Percentiles rank a stretch among this genome's conserved stretches.
phyloP scores from a whole-genome alignment of 1,140 invertebrate species.

The Euschistus heros region DNA sequence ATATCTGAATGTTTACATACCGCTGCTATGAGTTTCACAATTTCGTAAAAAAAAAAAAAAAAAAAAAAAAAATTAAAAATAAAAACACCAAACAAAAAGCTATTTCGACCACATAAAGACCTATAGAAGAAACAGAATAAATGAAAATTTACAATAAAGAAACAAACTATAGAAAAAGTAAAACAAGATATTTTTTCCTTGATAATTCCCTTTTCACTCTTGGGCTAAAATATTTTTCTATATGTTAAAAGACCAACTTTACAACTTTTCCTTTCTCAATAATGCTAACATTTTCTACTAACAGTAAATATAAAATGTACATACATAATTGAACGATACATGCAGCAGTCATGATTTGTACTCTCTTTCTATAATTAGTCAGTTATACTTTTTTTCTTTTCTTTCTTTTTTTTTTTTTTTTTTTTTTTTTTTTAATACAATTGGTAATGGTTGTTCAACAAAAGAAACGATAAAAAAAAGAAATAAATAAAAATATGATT shows the following conservation, averaged over 20 bases:
- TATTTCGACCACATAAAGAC: neutral
- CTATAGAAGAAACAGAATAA: neutral
- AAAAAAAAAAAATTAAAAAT: neutral
- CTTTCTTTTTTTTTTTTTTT: conserved; percentile 2
- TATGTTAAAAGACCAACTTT: conserved; percentile 9
- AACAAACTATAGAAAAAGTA: neutral
- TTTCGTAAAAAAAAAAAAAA: neutral
- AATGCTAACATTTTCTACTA: conserved; percentile 16
- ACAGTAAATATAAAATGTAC: conserved; percentile 24
- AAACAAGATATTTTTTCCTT: conserved; percentile 10
- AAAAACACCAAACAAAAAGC: neutral
- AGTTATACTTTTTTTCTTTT: neutral
- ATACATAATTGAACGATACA: conserved; percentile 24
- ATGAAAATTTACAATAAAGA: neutral
- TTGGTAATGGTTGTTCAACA: conserved; percentile 12
- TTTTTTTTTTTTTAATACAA: conserved; percentile 8
- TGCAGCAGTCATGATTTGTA: conserved; percentile 27
- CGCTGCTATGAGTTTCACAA: conserved; percentile 6
- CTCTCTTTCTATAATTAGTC: conserved; percentile 18
- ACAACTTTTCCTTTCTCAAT: neutral
- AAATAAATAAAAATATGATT: conserved; percentile 13
- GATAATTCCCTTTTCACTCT: conserved; percentile 2
- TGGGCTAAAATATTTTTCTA: conserved; percentile 3
- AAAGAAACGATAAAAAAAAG: conserved; percentile 10
- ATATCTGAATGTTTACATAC: conserved; percentile 15